Evolutionary conservation across 2,888 invertebrate species (phyloP).

Genomic region (Lepidocyrtinus sp.): DNA sequence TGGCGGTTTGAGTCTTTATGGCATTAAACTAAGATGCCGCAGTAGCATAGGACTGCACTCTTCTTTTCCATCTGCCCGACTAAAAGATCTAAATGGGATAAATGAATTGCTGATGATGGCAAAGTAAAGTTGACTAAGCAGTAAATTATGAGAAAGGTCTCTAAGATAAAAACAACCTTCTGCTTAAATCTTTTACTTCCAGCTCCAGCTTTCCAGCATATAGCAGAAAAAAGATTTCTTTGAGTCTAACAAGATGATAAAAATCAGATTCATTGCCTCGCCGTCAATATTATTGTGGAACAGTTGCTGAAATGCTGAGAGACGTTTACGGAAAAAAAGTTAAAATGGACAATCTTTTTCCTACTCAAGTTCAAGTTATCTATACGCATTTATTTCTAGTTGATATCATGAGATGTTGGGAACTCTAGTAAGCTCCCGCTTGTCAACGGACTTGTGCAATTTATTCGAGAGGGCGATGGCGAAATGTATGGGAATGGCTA

Average conservation of each 20-base stretch:
- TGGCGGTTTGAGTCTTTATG: neutral
- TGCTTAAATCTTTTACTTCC: conserved; percentile 1
- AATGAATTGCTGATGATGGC: conserved; percentile 38
- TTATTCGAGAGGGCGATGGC: neutral
- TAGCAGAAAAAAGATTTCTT: neutral
- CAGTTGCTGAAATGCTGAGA: conserved; percentile 20
- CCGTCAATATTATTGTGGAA: conserved; percentile 42
- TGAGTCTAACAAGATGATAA: conserved; percentile 49
- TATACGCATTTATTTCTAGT: neutral
- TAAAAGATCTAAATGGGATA: conserved; percentile 22
- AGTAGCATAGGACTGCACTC: too few relatives aligned
- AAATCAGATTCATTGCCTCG: conserved; percentile 54
- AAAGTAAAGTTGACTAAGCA: conserved; percentile 25
- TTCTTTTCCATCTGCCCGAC: neutral
- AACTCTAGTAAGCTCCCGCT: neutral
- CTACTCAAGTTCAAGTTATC: neutral
- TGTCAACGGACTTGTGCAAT: neutral
- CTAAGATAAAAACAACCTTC: neutral
- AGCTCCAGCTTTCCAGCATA: too few relatives aligned
- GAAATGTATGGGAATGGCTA: neutral
- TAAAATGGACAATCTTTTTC: neutral
- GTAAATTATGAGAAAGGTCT: conserved; percentile 26
- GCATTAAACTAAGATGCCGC: neutral
- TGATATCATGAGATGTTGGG: neutral
- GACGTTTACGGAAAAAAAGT: conserved; percentile 12